These are phyloP conservation scores for Orthonychiurus folsomi DNA, from an alignment of 2,888 invertebrate species.

Conservation along the genomic window DNA sequence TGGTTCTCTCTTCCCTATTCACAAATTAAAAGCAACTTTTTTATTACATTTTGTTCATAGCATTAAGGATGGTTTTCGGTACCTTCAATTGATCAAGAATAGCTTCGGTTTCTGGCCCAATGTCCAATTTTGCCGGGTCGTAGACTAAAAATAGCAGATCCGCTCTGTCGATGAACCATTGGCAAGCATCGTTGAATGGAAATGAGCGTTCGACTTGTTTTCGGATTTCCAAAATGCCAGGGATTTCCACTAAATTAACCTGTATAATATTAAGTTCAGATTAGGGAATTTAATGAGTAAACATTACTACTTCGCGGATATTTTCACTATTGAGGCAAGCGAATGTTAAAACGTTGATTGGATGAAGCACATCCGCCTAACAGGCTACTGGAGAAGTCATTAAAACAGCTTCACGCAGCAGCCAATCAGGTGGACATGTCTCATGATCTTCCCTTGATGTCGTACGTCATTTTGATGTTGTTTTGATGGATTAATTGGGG, in stretches of 20 bases:
- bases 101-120: slow-evolving; percentile 88
- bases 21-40: neutral
- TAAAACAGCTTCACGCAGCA: slow-evolving; percentile 41
- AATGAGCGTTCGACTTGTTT: slow-evolving; percentile 87
- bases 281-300: neutral
- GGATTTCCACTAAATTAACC: slow-evolving; percentile 93
- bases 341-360: slow-evolving; percentile 15
- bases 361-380: slow-evolving; percentile 41
- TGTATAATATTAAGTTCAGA: slow-evolving; percentile 43
- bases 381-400: slow-evolving; percentile 43
- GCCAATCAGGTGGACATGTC: slow-evolving; percentile 41
- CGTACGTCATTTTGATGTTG: neutral
- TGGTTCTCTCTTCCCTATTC: slow-evolving; percentile 43
- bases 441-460: slow-evolving; percentile 19
- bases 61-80: slow-evolving; percentile 39
- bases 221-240: slow-evolving; percentile 86
- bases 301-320: neutral
- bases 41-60: neutral
- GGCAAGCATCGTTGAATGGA: slow-evolving; percentile 90
- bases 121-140: slow-evolving; percentile 89
- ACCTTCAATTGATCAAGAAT: slow-evolving; percentile 90
- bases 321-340: slow-evolving; percentile 8
- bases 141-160: slow-evolving; percentile 91
- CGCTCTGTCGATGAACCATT: slow-evolving; percentile 94
- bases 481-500: neutral